phyloP scores from a whole-genome alignment of 2,888 invertebrate species.

The Marasmarcha lunaedactyla region DNA sequence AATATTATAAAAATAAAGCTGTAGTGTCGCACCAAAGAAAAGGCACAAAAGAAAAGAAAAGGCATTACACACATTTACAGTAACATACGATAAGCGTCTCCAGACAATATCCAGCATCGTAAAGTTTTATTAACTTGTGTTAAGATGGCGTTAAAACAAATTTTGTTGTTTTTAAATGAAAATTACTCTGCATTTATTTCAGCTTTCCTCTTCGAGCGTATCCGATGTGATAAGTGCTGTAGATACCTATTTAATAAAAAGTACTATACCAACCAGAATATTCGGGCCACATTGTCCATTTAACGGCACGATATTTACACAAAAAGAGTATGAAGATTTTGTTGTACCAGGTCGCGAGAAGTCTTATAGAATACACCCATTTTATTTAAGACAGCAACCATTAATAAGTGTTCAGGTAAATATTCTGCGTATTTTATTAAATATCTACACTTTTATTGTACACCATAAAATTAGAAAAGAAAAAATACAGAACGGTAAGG shows the following conservation, averaged over 20 bases:
- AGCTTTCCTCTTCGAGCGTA: constrained; percentile 40
- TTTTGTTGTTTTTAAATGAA: too few species aligned
- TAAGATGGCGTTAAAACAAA: too few species aligned
- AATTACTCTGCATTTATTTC: constrained; percentile 13
- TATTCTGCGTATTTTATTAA: neutral
- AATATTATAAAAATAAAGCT: too few species aligned
- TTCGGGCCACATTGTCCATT: constrained; percentile 47
- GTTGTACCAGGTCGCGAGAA: constrained; percentile 62
- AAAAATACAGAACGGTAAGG: too few species aligned
- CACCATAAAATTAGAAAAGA: too few species aligned
- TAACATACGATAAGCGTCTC: too few species aligned
- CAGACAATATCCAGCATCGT: too few species aligned
- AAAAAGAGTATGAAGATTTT: constrained; percentile 70
- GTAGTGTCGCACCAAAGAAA: too few species aligned
- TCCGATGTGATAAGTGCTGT: constrained; percentile 35
- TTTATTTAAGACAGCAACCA: constrained; percentile 38
- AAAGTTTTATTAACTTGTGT: too few species aligned
- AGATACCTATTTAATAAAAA: constrained; percentile 39
- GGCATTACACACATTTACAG: too few species aligned
- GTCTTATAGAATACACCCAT: constrained; percentile 63
- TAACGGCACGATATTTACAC: constrained; percentile 37
- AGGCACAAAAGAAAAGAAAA: too few species aligned
- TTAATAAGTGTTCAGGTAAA: constrained; percentile 34
- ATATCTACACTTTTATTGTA: neutral
- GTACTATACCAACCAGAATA: constrained; percentile 43